Conservation (phyloP, 2,797 vertebrate genomes). For the Margarornis squamiger region DNA sequence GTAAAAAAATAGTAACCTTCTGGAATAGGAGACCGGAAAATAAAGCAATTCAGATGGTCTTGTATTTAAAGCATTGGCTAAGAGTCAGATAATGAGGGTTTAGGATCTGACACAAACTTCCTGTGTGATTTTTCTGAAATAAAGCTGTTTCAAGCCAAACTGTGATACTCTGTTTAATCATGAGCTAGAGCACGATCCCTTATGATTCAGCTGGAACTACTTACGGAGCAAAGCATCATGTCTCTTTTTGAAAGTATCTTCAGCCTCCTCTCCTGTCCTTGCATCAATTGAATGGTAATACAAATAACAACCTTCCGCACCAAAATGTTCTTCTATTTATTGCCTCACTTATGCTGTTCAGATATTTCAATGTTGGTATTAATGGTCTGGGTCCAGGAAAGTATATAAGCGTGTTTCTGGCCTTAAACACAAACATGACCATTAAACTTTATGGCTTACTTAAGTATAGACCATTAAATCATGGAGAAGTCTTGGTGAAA, state of each 20-base stretch:
- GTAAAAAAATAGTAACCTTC: not conserved
- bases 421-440: not conserved
- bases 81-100: not conserved
- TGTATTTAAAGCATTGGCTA: not conserved
- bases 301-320: not conserved
- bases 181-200: not conserved
- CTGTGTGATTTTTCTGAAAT: not conserved
- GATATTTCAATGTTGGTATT: not conserved
- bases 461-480: constrained; percentile 10
- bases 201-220: not conserved
- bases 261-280: not conserved
- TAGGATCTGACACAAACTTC: not conserved
- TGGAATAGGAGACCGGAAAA: not conserved
- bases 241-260: not conserved
- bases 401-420: not conserved
- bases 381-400: not conserved
- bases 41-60: not conserved
- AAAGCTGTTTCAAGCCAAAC: not conserved
- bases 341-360: not conserved
- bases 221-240: not conserved
- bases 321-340: not conserved
- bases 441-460: constrained; percentile 8
- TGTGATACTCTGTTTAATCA: not conserved
- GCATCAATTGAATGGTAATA: not conserved
- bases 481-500: not conserved